phyloP scores from a whole-genome alignment of 2,113 vertebrate genomes.

The Heterochromis multidens region DNA sequence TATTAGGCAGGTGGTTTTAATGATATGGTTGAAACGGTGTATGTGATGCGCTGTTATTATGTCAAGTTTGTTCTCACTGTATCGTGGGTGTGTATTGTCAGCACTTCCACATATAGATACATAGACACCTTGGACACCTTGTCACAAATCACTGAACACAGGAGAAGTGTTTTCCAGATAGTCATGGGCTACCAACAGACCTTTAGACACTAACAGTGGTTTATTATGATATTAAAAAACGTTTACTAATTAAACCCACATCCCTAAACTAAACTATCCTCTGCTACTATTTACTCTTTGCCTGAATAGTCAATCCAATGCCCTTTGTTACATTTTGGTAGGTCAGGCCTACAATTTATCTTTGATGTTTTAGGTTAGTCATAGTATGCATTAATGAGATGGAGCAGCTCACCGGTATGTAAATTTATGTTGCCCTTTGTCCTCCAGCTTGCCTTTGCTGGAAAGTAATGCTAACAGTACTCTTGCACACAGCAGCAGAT shows the following conservation, averaged over 20 bases:
- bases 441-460: slow-evolving; percentile 34
- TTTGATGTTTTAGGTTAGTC: slow-evolving; percentile 31
- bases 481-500: slow-evolving; percentile 41
- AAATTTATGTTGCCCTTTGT: slow-evolving; percentile 48
- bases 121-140: background rate
- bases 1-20: background rate
- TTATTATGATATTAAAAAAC: background rate
- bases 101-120: background rate
- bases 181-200: background rate
- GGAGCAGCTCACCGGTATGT: slow-evolving; percentile 33
- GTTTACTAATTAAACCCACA: background rate
- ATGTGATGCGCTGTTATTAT: background rate
- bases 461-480: slow-evolving; percentile 31
- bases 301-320: slow-evolving; percentile 13
- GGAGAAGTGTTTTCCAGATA: background rate
- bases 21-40: slow-evolving; percentile 1
- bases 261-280: background rate
- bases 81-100: background rate
- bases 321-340: slow-evolving; percentile 15
- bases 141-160: background rate
- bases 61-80: background rate
- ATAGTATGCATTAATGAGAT: slow-evolving; percentile 29
- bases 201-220: background rate
- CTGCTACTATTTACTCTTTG: background rate
- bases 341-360: background rate